Conservation (phyloP, 2,888 invertebrate species). For the Electrophaes corylata region DNA sequence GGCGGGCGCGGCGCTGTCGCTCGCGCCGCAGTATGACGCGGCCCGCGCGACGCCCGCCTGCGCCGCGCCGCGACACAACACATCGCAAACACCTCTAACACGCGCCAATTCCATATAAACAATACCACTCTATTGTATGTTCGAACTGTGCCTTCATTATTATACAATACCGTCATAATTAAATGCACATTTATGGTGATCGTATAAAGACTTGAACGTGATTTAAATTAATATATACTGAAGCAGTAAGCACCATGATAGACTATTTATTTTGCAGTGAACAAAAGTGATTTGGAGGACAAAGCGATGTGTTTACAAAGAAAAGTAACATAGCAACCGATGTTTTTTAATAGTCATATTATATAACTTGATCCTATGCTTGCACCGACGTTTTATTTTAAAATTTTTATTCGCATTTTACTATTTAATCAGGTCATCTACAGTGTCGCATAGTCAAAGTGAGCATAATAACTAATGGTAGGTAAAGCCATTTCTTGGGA, state of each 20-base stretch:
- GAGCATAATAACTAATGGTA: too few relatives aligned
- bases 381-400: neutral
- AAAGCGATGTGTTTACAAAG: slow-evolving; percentile 73
- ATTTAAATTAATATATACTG: slow-evolving; percentile 26
- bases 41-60: slow-evolving; percentile 68
- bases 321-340: slow-evolving; percentile 76
- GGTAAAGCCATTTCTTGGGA: neutral
- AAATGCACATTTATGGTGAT: slow-evolving; percentile 33
- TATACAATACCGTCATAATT: slow-evolving; percentile 39
- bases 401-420: neutral
- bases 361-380: slow-evolving; percentile 19
- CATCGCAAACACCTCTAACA: slow-evolving; percentile 30
- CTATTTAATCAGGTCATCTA: neutral
- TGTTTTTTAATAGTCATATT: slow-evolving; percentile 46
- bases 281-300: slow-evolving; percentile 53
- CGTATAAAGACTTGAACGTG: slow-evolving; percentile 6
- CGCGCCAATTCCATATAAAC: slow-evolving; percentile 35
- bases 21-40: slow-evolving; percentile 78
- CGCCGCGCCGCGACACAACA: slow-evolving; percentile 51
- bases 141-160: slow-evolving; percentile 65
- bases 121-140: slow-evolving; percentile 36
- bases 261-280: slow-evolving; percentile 36
- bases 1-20: slow-evolving; percentile 35
- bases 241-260: slow-evolving; percentile 29
- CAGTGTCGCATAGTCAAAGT: neutral